phyloP scores from a whole-genome alignment of 1,140 invertebrate species.

The Asobara japonica region DNA sequence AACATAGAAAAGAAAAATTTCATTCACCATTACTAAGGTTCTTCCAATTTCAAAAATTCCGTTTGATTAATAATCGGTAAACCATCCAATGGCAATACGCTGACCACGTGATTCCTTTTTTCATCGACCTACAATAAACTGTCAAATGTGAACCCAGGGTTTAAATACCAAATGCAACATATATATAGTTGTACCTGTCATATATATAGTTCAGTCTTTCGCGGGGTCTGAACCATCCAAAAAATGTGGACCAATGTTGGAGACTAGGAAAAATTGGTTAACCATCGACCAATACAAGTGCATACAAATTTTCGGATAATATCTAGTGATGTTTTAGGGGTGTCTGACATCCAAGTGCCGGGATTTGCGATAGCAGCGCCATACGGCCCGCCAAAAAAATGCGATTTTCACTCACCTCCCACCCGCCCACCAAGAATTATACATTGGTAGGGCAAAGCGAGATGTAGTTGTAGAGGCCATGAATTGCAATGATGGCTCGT shows the following conservation, averaged over 20 bases:
- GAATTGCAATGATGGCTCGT: slow-evolving; percentile 46
- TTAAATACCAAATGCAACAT: too few species aligned
- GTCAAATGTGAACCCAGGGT: too few species aligned
- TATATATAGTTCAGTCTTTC: too few species aligned
- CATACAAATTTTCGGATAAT: slow-evolving; percentile 1
- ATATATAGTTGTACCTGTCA: too few species aligned
- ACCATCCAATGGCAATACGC: too few species aligned
- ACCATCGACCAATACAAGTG: neutral
- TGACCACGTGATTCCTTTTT: too few species aligned
- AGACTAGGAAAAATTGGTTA: neutral
- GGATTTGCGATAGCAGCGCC: slow-evolving; percentile 56
- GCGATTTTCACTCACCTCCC: slow-evolving; percentile 42
- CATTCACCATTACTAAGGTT: too few species aligned
- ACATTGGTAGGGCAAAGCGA: slow-evolving; percentile 52
- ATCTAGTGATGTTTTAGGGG: neutral
- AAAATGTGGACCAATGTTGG: neutral
- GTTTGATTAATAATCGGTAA: too few species aligned
- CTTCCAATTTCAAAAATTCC: too few species aligned
- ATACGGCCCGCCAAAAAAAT: slow-evolving; percentile 60
- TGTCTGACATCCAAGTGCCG: slow-evolving; percentile 25
- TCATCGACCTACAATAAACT: too few species aligned
- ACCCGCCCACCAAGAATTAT: slow-evolving; percentile 50
- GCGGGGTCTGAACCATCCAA: too few species aligned
- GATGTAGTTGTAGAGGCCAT: slow-evolving; percentile 52
- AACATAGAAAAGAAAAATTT: too few species aligned